Conservation (phyloP, 2,888 invertebrate species). For the Campoletis raptor region DNA sequence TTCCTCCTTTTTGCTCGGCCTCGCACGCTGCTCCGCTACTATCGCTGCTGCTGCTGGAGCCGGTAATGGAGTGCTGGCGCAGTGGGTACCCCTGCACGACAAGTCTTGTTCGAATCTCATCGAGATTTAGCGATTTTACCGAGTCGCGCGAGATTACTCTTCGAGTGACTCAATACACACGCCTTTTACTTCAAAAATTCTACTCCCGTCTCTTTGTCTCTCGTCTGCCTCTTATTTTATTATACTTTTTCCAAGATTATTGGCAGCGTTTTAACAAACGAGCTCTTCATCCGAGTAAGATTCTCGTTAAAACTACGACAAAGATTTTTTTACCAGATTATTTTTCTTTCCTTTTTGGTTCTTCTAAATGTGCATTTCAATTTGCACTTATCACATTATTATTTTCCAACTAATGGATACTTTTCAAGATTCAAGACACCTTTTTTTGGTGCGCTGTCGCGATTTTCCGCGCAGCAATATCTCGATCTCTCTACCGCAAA, state of each 20-base stretch:
- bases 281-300: background rate
- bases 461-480: constrained; percentile 70
- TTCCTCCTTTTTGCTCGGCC: constrained; percentile 69
- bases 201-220: constrained; percentile 48
- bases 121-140: constrained; percentile 87
- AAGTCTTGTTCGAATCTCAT: constrained; percentile 91
- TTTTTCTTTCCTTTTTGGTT: constrained; percentile 46
- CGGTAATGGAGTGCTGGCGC: constrained; percentile 87
- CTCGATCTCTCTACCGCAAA: constrained; percentile 66
- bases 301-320: background rate
- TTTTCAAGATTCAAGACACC: constrained; percentile 71
- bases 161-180: constrained; percentile 83
- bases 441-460: constrained; percentile 73
- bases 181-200: constrained; percentile 66
- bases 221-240: constrained; percentile 1
- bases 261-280: background rate
- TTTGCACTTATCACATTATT: constrained; percentile 47
- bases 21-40: constrained; percentile 63
- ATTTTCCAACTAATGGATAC: background rate
- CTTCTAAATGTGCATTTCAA: background rate
- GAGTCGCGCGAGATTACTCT: constrained; percentile 88
- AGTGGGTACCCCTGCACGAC: constrained; percentile 87
- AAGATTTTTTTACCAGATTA: background rate
- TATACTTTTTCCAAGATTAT: background rate
- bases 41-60: constrained; percentile 76